Evolutionary conservation across 2,888 invertebrate species (phyloP).

Genomic region (Hirtodrosophila duncani): DNA sequence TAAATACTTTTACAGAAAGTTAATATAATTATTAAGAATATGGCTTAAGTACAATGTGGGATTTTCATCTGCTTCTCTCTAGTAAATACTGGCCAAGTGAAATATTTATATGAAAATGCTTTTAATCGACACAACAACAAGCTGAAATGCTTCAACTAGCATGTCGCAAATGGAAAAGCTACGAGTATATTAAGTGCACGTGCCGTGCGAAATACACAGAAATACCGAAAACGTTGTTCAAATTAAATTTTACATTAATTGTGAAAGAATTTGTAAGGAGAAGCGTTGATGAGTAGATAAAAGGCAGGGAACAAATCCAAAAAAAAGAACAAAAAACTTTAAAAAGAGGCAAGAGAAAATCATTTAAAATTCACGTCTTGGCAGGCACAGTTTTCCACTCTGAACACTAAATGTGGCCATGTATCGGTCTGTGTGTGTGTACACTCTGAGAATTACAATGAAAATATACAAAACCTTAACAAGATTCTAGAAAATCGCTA

Average conservation of each 20-base stretch:
- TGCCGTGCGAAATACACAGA: too few relatives aligned
- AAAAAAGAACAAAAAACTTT: constrained; percentile 6
- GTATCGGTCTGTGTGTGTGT: too few relatives aligned
- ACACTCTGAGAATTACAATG: too few relatives aligned
- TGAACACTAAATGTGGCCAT: constrained; percentile 43
- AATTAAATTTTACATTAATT: constrained; percentile 44
- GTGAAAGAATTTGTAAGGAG: constrained; percentile 28
- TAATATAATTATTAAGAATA: too few relatives aligned
- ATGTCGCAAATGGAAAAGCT: not conserved
- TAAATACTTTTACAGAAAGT: too few relatives aligned
- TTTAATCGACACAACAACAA: constrained; percentile 16
- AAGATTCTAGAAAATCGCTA: too few relatives aligned
- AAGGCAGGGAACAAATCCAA: constrained; percentile 3
- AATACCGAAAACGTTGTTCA: too few relatives aligned
- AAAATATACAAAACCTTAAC: too few relatives aligned
- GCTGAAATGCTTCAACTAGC: constrained; percentile 1
- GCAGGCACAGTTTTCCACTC: constrained; percentile 28
- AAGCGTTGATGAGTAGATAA: constrained; percentile 2
- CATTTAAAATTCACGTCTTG: constrained; percentile 62
- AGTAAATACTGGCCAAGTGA: constrained; percentile 2
- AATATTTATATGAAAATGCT: constrained; percentile 30
- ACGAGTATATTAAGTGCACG: too few relatives aligned
- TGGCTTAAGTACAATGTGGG: too few relatives aligned
- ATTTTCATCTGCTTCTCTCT: too few relatives aligned
- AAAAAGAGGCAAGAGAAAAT: constrained; percentile 28